These are phyloP conservation scores for Anoura caudifer DNA, from an alignment of 2,113 vertebrate species.

Conservation along the genomic window DNA sequence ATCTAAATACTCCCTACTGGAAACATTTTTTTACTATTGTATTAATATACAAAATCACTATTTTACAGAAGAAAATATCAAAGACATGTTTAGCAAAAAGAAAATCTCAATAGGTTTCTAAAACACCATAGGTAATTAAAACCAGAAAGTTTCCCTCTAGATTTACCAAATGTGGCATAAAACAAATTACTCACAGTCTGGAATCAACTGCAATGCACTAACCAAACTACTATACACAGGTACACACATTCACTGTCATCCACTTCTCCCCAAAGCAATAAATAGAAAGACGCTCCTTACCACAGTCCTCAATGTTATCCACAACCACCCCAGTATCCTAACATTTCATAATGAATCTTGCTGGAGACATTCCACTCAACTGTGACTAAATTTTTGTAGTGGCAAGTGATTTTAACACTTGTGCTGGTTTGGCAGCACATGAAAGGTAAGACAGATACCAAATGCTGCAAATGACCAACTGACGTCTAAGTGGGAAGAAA, in stretches of 20 bases:
- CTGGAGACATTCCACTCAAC: neutral
- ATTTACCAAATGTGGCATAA: conserved; percentile 8
- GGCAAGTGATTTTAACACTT: conserved; percentile 53
- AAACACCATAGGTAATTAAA: conserved; percentile 7
- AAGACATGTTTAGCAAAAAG: conserved; percentile 11
- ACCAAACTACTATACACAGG: neutral
- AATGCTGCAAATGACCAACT: conserved; percentile 19
- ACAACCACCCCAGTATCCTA: neutral
- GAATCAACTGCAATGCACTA: neutral
- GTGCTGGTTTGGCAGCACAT: neutral
- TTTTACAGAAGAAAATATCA: neutral
- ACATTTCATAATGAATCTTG: neutral
- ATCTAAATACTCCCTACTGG: neutral
- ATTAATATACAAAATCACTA: conserved; percentile 27
- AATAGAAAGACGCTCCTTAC: conserved; percentile 48
- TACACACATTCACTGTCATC: neutral
- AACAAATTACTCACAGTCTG: neutral
- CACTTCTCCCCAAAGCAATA: neutral
- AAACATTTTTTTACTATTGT: neutral
- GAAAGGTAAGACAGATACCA: conserved; percentile 32
- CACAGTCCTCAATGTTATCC: conserved; percentile 5
- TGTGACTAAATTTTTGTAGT: neutral
- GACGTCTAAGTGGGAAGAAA: neutral
- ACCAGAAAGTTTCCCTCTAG: conserved; percentile 1
- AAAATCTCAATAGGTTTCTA: neutral